Base-by-base conservation (phyloP, 2,797 vertebrate genomes). In the Threskiornis aethiopicus region DNA sequence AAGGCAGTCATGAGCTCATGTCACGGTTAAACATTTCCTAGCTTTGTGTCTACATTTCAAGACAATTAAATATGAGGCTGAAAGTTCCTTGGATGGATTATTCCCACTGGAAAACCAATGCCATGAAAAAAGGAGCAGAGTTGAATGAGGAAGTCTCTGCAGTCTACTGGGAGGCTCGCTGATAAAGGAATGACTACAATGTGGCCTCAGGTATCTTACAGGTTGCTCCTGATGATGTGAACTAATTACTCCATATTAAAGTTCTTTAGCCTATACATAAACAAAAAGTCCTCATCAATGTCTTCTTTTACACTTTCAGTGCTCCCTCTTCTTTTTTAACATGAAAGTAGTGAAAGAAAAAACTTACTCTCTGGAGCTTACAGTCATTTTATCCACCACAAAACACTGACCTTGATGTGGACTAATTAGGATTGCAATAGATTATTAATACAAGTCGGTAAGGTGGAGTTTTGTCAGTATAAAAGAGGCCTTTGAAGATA, bases 401-500 rank as follows among this genome's bases (percentile, higher is more conserved):
- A 79, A 97, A 95, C 78, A 81, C 61, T 96, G 97, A 97, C 97
- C 97, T 98, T 96, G 96, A 94, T 37, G 83, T 86, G 97, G 95
- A 96, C 97, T 97, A 97, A 96, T 97, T 96, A 97, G 96, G 96
- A 93, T 64, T 82, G 93, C 92, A 92, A 81, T 69, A 96, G 98
- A 94, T 97, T 96, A 95, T 94, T 88, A 94, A 94, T 66, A 81
- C 8, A 31, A 95, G 97, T 64, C 16, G n/a, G 96, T 26, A 80
- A 97, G 96, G 93, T 91, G 95, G 94, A 81, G 80, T 80, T 95
- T 89, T 79, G 91, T 95, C 58, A 70, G 85, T 88, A 90, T 51
- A 79, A 97, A 97, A 97, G 95, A 72, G 90, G 88, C 91, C 97
- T 98, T 97, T 98, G 98, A 98, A 98, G 98, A 98, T 97, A 94